These are phyloP conservation scores for Parauchenoglanis ngamensis DNA, from an alignment of 2,797 vertebrate genomes.

Conservation along the genomic window DNA sequence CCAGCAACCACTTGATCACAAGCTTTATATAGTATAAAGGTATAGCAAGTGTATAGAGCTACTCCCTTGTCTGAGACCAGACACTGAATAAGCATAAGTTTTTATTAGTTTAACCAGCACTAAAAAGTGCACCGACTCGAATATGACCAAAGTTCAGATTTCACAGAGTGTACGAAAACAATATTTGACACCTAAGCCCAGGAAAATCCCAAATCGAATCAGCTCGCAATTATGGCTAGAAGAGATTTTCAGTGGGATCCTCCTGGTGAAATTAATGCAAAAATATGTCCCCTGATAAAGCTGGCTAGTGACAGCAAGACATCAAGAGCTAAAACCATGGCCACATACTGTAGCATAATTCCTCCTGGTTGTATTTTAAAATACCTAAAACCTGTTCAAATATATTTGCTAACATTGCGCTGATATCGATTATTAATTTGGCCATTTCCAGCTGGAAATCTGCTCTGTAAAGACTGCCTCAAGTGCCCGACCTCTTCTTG, in stretches of 20 bases:
- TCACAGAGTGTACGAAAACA: not conserved
- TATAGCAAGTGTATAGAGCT: not conserved
- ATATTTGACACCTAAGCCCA: not conserved
- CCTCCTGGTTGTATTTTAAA: not conserved
- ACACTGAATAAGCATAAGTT: not conserved
- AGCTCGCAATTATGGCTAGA: not conserved
- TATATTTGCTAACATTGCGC: not conserved
- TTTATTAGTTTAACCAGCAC: not conserved
- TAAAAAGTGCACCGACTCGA: not conserved
- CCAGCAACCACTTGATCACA: not conserved
- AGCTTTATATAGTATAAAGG: not conserved
- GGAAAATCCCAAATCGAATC: not conserved
- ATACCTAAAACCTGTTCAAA: not conserved
- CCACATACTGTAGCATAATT: too few species aligned
- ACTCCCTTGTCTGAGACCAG: not conserved
- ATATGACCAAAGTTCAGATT: not conserved
- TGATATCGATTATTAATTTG: not conserved
- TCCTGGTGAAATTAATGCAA: not conserved
- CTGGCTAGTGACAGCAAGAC: not conserved
- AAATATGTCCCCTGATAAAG: not conserved
- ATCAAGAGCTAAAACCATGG: not conserved
- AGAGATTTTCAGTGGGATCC: not conserved
- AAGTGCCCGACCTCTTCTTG: not conserved
- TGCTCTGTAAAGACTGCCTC: not conserved
- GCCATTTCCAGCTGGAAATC: not conserved